Percentiles rank a stretch among this genome's conserved stretches.
phyloP scores from a whole-genome alignment of 2,797 vertebrate species.

The Danio choprae region DNA sequence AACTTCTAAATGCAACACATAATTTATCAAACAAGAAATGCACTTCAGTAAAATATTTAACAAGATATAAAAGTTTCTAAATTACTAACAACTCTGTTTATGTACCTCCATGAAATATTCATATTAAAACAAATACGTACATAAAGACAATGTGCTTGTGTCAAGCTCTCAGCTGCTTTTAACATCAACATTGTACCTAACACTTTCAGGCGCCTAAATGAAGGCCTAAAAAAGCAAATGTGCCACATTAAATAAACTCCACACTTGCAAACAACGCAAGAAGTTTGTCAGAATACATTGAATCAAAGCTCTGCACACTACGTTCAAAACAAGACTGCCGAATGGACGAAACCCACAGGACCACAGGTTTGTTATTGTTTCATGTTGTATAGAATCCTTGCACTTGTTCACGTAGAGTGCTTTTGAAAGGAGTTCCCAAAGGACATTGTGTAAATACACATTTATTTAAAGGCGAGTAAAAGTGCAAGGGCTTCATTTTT shows the following conservation, averaged over 20 bases:
- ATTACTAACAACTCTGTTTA: slow-evolving; percentile 8
- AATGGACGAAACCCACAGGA: slow-evolving; percentile 2
- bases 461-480: background rate
- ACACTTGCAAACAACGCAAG: slow-evolving; percentile 29
- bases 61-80: slow-evolving; percentile 14
- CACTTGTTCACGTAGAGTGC: slow-evolving; percentile 1
- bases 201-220: slow-evolving; percentile 9
- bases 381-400: slow-evolving; percentile 12
- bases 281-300: slow-evolving; percentile 47
- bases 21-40: slow-evolving; percentile 32
- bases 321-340: slow-evolving; percentile 22
- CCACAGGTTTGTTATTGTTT: slow-evolving; percentile 16
- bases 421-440: slow-evolving; percentile 22
- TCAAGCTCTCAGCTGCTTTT: background rate
- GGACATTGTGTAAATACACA: background rate
- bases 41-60: slow-evolving; percentile 50
- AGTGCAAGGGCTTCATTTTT: background rate
- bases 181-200: slow-evolving; percentile 28
- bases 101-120: slow-evolving; percentile 49
- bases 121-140: slow-evolving; percentile 41
- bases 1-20: background rate
- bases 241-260: slow-evolving; percentile 35
- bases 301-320: slow-evolving; percentile 21
- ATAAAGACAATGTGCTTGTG: slow-evolving; percentile 9
- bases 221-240: slow-evolving; percentile 8